Evolutionary conservation across 2,113 vertebrate genomes (phyloP), one percentile per base, ranked within the genome.

Genomic region (Sylvietta virens): DNA sequence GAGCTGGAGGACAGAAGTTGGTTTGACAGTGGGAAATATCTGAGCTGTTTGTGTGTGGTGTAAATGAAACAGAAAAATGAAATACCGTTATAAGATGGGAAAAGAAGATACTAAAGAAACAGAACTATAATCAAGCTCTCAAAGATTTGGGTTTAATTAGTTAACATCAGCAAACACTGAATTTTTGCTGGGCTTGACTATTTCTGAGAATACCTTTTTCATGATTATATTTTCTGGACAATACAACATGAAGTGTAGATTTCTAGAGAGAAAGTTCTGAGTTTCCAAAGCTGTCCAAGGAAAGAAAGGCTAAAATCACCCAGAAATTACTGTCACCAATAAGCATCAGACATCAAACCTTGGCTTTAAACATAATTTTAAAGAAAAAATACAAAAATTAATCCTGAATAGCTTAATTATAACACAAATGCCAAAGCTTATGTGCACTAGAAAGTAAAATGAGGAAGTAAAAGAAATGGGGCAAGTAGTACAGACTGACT

Each of bases 21-120:
- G 7, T 60, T 13, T 40, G 53, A 26, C 28, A 48, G 6, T 23
- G 18, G 44, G 35, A 84, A 92, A 66, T 1, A 17, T 22, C 24
- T 44, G 39, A 87, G 33, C 15, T 72, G 13, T 56, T 79, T 64
- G 8, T 65, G 40, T 24, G 15, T 0, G 0, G 30, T 40, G 19
- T 40, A 88, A 88, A 92, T 14, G 16, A 89, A 81, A 10, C 39
- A 40, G 42, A 33, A 57, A 82, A 82, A 76, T 40, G 0, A 71
- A 81, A 81, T 65, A 53, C 2, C 1, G 0, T 30, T 23, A 6
- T 26, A 54, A 53, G 27, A 65, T 0, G 0, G 0, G 10, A 84
- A 66, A 5, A 91, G 19, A 1, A 39, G 30, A 24, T 26, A 39
- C 4, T 54, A 47, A 78, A 77, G 40, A 48, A 73, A 66, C 3